These are phyloP conservation scores for Caenorhabditis wallacei DNA, from an alignment of 2,888 invertebrate species.

Conservation along the genomic window DNA sequence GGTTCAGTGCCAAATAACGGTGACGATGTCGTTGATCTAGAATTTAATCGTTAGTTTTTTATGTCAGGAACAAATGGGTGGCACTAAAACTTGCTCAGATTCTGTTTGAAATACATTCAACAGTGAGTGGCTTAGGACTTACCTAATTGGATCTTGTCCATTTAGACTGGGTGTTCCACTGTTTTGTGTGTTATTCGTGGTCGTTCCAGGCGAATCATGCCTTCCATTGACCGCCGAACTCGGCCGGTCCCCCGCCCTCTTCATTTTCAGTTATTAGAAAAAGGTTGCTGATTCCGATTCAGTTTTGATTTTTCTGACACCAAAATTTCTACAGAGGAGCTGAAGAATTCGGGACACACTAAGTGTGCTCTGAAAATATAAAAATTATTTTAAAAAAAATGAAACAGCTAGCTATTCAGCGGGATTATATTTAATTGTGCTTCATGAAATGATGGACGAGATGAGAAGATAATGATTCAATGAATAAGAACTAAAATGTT, in stretches of 20 bases:
- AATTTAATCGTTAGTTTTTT: neutral
- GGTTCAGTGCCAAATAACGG: slow-evolving; percentile 77
- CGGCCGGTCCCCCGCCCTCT: slow-evolving; percentile 48
- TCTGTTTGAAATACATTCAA: neutral
- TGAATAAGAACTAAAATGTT: no score
- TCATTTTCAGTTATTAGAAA: slow-evolving; percentile 6
- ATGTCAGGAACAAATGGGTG: no score
- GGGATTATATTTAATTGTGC: no score
- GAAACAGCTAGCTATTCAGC: no score
- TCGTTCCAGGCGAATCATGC: slow-evolving; percentile 53
- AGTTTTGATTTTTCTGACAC: neutral
- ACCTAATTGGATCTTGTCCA: slow-evolving; percentile 53
- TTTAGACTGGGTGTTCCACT: slow-evolving; percentile 58
- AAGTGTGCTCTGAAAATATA: slow-evolving; percentile 6
- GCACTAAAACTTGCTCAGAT: no score
- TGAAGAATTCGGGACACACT: neutral
- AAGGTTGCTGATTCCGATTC: neutral
- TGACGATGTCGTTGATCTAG: slow-evolving; percentile 67
- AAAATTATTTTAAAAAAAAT: neutral
- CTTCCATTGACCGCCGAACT: slow-evolving; percentile 53
- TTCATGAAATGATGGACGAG: no score
- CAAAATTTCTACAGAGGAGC: neutral
- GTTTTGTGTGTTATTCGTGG: slow-evolving; percentile 33
- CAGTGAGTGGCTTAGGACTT: neutral
- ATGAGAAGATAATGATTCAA: no score